Base-by-base conservation (phyloP, 2,888 invertebrate species). In the Sarcophaga carnaria region DNA sequence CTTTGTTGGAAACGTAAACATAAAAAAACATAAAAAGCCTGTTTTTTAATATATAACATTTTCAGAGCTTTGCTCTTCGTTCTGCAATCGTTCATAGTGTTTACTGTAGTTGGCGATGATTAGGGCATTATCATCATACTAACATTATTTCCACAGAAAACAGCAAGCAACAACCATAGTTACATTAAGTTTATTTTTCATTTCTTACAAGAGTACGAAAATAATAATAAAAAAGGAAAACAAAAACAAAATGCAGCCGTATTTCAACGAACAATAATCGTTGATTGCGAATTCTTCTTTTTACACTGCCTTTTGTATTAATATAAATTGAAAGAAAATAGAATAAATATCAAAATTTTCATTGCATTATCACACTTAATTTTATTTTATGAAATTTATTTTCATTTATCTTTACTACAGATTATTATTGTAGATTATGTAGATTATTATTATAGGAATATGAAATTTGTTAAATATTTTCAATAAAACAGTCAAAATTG, bases 211-310 rank as follows among this genome's bases (percentile, higher is more conserved):
- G 4, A 17, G 47, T 54, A 17, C 27, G 20, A 59, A 25, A 17
- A 49, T 27, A 54, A 71, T 12, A 59, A 17, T 25, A 25, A 72
- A 27, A 62, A 10, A 22, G 45, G 62, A 74, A 27, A 66, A 14
- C 20, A 60, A 75, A 77, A 67, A 25, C 45, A 59, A 77, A 69
- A 59, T 37, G 37, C 69, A 69, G 77, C 69, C 45, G 17, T 37
- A 69, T 77, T 69, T 77, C 22, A 67, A 66, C 60, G 69, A 63
- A 75, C 77, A 60, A 69, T 77, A 77, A 77, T 77, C 69, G 77
- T 62, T 77, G 77, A 77, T 77, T 77, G 60, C 77, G 60, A 77
- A 60, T 77, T 77, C 77, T 77, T 77, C 60, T 66, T 66, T 49
- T 14, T 49, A 17, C 17, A 66, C 45, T 45, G n/a, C 6, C 37